phyloP scores from a whole-genome alignment of 1,140 invertebrate species.

The Uloborus diversus region DNA sequence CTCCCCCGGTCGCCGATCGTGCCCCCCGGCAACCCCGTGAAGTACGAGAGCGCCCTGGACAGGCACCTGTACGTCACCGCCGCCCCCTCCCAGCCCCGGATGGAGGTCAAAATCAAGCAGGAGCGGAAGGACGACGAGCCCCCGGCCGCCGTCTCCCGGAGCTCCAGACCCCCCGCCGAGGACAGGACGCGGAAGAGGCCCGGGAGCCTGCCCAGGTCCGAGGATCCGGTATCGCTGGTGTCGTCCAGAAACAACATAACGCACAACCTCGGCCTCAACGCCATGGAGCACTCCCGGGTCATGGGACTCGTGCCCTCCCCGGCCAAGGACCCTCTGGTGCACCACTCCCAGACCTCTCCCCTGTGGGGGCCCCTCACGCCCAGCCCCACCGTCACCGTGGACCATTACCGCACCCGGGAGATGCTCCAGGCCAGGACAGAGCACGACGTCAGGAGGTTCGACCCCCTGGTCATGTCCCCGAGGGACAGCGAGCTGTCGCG shows the following conservation, averaged over 20 bases:
- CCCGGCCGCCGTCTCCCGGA: conserved; percentile 10
- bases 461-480: conserved; percentile 14
- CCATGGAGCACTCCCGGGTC: conserved; percentile 34
- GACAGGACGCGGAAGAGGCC: conserved; percentile 48
- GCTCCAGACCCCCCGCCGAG: conserved; percentile 2
- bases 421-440: conserved; percentile 8
- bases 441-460: conserved; percentile 16
- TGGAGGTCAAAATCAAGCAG: conserved; percentile 50
- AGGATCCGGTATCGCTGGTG: conserved; percentile 31
- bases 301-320: conserved; percentile 42
- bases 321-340: conserved; percentile 19
- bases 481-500: conserved; percentile 16
- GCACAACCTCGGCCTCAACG: conserved; percentile 26
- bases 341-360: conserved; percentile 41
- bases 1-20: conserved; percentile 32
- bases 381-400: conserved; percentile 32
- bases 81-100: not conserved
- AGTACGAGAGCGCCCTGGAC: conserved; percentile 36
- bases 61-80: conserved; percentile 10
- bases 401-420: conserved; percentile 30
- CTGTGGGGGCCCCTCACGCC: conserved; percentile 46
- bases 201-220: conserved; percentile 23
- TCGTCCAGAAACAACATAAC: conserved; percentile 13
- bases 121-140: conserved; percentile 51
- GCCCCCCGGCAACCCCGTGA: conserved; percentile 12